Percentiles rank a stretch among this genome's conserved stretches.
These are phyloP conservation scores for Irena cyanogastra DNA, from an alignment of 2,113 vertebrate genomes.

Conservation along the genomic window DNA sequence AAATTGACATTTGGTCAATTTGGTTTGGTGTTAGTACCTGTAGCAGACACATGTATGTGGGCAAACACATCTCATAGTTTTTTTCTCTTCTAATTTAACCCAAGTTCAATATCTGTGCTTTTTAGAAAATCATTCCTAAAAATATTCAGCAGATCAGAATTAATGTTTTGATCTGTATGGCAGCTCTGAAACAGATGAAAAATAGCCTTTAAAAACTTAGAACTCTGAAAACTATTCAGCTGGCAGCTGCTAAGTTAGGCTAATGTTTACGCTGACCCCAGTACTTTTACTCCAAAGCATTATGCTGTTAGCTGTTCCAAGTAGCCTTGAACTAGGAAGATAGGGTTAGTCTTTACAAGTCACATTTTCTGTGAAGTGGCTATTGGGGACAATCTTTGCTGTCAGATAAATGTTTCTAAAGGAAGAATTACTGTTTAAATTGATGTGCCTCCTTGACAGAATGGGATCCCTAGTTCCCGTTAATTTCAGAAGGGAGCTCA, in stretches of 20 bases:
- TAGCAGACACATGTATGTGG: neutral
- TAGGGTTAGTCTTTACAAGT: constrained; percentile 83
- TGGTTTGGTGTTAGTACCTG: neutral
- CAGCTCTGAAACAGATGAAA: constrained; percentile 47
- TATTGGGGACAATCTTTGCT: constrained; percentile 74
- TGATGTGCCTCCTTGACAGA: constrained; percentile 67
- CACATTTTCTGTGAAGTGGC: constrained; percentile 79
- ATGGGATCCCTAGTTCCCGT: constrained; percentile 53
- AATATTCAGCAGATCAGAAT: constrained; percentile 17
- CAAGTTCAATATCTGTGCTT: neutral
- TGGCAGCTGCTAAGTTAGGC: constrained; percentile 66
- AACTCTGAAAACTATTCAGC: constrained; percentile 61
- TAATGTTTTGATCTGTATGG: constrained; percentile 56
- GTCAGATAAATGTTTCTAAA: constrained; percentile 82
- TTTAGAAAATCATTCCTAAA: neutral
- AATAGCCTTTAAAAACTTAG: constrained; percentile 62
- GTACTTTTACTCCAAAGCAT: constrained; percentile 61
- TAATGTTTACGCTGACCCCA: constrained; percentile 74
- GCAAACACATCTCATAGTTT: neutral
- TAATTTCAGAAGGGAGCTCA: constrained; percentile 69
- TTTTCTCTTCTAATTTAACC: neutral
- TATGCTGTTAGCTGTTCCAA: constrained; percentile 67
- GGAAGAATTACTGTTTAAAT: constrained; percentile 82
- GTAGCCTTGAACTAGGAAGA: constrained; percentile 76
- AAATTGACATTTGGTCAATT: fast-evolving